phyloP scores from a whole-genome alignment of 2,797 vertebrate genomes.

The Propithecus deckenii region DNA sequence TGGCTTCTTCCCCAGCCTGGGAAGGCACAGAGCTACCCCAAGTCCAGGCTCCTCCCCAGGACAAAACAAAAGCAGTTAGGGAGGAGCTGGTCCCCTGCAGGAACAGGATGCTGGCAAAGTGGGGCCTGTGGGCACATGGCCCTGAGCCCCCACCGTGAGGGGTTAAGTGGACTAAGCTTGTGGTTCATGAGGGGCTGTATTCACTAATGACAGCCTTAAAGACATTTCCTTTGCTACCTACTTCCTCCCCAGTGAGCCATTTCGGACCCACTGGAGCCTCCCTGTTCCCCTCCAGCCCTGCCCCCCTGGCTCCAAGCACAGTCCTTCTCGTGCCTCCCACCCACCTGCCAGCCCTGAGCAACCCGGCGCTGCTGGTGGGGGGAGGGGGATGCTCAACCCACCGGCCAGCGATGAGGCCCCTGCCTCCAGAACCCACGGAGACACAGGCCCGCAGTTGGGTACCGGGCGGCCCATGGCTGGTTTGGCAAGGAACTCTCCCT shows the following conservation, averaged over 20 bases:
- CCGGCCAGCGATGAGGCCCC: not conserved
- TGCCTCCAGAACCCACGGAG: not conserved
- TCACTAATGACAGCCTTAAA: too few relatives aligned
- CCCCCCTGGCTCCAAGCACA: not conserved
- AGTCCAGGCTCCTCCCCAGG: not conserved
- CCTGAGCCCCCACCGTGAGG: not conserved
- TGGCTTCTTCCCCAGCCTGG: conserved; percentile 28
- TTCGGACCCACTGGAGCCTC: not conserved
- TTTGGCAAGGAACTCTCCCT: conserved; percentile 39
- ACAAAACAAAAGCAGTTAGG: not conserved
- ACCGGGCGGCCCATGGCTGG: conserved; percentile 25
- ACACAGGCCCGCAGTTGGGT: not conserved
- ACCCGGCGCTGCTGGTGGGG: accelerated
- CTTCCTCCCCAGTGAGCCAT: not conserved
- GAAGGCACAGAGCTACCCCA: conserved; percentile 16
- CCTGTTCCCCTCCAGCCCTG: not conserved
- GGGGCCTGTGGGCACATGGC: not conserved
- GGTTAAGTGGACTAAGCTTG: not conserved
- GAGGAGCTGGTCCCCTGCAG: not conserved
- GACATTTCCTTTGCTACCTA: not conserved
- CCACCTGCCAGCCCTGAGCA: not conserved
- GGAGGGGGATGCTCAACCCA: not conserved
- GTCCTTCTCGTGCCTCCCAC: accelerated
- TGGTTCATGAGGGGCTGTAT: not conserved
- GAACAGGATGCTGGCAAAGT: not conserved